Percentiles rank a stretch among this genome's conserved stretches.
Conservation (phyloP, 2,888 invertebrate genomes). For the Hypercompe scribonia region DNA sequence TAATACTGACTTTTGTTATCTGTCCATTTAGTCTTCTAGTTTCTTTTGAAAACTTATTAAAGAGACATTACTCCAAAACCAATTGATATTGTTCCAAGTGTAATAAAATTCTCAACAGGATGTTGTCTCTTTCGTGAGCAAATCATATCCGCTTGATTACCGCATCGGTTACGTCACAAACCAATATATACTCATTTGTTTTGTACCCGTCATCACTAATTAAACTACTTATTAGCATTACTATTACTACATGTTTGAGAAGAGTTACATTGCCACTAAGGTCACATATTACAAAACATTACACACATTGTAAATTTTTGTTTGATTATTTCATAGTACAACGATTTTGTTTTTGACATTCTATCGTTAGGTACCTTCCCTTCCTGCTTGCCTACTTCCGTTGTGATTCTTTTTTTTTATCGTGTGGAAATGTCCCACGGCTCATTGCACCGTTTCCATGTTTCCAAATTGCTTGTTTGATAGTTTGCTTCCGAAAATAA, state of each 20-base stretch:
- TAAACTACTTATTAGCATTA: constrained; percentile 25
- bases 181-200: constrained; percentile 33
- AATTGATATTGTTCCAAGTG: background rate
- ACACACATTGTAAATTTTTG: background rate
- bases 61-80: background rate
- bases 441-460: too few species aligned
- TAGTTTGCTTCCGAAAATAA: too few species aligned
- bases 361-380: background rate
- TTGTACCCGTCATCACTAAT: constrained; percentile 41
- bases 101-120: constrained; percentile 27
- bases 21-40: background rate
- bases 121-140: constrained; percentile 32
- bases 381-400: too few species aligned
- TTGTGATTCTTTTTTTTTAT: too few species aligned
- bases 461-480: too few species aligned
- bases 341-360: background rate
- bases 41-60: background rate
- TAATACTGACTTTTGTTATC: background rate
- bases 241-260: constrained; percentile 16
- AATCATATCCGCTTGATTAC: constrained; percentile 37
- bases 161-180: constrained; percentile 35
- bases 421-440: too few species aligned
- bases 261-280: background rate
- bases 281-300: background rate
- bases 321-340: background rate